Conservation (phyloP, 2,797 vertebrate species). For the Pteropus rufus region DNA sequence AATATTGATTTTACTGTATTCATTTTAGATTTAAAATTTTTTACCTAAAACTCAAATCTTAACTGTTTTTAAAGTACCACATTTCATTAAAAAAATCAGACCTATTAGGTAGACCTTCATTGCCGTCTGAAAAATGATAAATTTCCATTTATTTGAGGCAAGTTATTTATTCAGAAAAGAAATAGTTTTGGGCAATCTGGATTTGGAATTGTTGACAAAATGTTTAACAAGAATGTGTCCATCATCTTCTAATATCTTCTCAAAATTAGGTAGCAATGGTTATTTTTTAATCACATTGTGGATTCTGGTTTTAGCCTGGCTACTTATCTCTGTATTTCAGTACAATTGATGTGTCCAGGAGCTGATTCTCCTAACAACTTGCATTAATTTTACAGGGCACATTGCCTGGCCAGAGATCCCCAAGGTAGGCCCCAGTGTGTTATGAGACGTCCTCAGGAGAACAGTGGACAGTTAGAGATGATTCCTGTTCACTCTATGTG, state of each 20-base stretch:
- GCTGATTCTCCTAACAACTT: neutral
- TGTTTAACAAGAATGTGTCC: neutral
- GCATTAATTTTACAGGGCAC: neutral
- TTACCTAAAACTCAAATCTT: constrained; percentile 72
- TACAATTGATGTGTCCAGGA: neutral
- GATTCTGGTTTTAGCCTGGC: neutral
- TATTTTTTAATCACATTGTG: constrained; percentile 34
- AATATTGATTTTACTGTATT: constrained; percentile 82
- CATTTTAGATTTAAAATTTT: constrained; percentile 70
- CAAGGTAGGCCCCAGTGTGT: neutral
- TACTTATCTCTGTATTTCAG: neutral
- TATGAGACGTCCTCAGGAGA: constrained; percentile 20
- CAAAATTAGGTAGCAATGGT: constrained; percentile 18
- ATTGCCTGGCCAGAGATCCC: neutral
- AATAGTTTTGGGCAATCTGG: neutral
- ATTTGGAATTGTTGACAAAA: constrained; percentile 4
- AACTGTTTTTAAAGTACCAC: constrained; percentile 62
- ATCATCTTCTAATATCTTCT: constrained; percentile 12
- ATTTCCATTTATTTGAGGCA: constrained; percentile 19
- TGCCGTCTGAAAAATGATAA: constrained; percentile 46
- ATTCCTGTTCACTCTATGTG: neutral
- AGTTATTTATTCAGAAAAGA: constrained; percentile 16
- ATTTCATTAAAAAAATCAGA: constrained; percentile 51
- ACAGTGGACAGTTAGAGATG: neutral
- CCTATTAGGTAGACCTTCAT: neutral